Conservation (phyloP, 35 echinoderm and acorn worm genomes). For the Amphiura filiformis region DNA sequence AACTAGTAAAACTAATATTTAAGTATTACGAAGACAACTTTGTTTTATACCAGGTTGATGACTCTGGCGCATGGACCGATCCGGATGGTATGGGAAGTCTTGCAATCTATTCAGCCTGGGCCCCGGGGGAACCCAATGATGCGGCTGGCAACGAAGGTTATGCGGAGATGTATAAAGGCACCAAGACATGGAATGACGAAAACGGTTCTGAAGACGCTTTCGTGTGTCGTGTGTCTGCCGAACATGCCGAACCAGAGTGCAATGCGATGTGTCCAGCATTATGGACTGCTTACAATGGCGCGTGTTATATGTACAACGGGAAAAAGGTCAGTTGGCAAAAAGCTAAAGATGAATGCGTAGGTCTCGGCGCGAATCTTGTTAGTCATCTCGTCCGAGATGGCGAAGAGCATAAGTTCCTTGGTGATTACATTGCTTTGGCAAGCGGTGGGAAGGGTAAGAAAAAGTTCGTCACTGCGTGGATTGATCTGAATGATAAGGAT, state of each 20-base stretch:
- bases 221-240: neutral
- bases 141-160: neutral
- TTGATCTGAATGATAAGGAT: neutral
- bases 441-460: neutral
- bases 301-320: neutral
- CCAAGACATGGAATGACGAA: neutral
- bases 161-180: neutral
- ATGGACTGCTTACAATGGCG: neutral
- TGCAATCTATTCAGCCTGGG: neutral
- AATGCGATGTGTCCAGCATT: neutral
- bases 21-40: neutral
- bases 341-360: neutral
- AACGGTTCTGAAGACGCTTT: neutral
- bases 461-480: neutral
- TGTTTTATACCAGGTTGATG: neutral
- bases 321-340: neutral
- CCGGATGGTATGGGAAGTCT: neutral
- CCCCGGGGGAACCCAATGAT: neutral
- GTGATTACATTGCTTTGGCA: neutral
- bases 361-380: neutral
- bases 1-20: neutral
- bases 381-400: neutral
- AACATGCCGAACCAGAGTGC: neutral
- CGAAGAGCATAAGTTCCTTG: neutral
- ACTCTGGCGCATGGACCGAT: neutral